Evolutionary conservation across 2,113 vertebrate species (phyloP).

Genomic region (Mustela lutreola): DNA sequence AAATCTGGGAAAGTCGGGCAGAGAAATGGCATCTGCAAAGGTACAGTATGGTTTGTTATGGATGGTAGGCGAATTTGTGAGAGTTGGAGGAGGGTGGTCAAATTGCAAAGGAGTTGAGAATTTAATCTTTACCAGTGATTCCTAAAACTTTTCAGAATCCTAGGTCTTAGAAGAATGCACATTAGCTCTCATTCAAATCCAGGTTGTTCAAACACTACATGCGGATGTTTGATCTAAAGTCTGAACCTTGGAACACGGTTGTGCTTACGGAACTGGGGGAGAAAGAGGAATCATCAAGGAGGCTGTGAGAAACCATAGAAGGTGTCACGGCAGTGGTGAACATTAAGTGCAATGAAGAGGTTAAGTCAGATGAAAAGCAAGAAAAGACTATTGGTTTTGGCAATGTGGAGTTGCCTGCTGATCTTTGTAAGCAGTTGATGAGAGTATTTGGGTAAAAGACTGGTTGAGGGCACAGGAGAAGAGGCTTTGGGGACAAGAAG

Average conservation of each 20-base stretch:
- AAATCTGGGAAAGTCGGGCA: neutral
- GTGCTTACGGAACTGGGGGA: neutral
- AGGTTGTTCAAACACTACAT: neutral
- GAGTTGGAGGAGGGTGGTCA: neutral
- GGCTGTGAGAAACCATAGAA: neutral
- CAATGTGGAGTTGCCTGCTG: neutral
- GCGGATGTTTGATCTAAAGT: neutral
- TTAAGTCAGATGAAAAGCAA: neutral
- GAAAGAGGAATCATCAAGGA: neutral
- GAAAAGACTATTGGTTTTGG: neutral
- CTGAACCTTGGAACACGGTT: neutral
- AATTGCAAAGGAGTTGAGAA: neutral
- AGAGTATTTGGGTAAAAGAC: neutral
- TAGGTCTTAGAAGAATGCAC: neutral
- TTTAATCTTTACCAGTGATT: slow-evolving; percentile 1
- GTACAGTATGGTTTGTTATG: neutral
- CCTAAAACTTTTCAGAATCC: neutral
- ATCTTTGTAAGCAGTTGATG: neutral
- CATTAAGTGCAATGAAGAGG: neutral
- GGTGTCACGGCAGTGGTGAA: neutral
- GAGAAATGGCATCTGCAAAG: neutral
- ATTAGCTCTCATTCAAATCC: neutral
- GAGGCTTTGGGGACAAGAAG: neutral
- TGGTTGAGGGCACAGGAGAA: neutral
- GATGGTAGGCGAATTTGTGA: neutral